Base-by-base conservation (phyloP, 2,888 invertebrate species). In the Heliconius erato region DNA sequence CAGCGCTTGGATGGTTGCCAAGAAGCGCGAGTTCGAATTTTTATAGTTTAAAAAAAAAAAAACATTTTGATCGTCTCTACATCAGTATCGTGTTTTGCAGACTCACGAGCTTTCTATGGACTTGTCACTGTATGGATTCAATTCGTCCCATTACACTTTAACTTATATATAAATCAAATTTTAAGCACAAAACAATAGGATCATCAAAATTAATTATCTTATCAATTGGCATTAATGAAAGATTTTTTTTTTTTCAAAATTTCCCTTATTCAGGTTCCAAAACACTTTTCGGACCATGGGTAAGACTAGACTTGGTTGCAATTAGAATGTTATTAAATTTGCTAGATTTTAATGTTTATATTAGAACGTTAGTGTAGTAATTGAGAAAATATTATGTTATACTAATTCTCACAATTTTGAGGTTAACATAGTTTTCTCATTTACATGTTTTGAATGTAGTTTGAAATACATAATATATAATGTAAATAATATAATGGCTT, bases 231-330 rank as follows among this genome's bases (percentile, higher is more conserved):
- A 71, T 80, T 79, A 81, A 82, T 65, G 49, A 79, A 79, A 69
- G 16, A 72, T 7, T 26, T 82, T 28, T 19, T 28, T 19, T 74
- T 54, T 83, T 84, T 83, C 81, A 12, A 81, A 86, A 87, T 87
- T 88, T 84, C 69, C 79, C 86, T 88, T 85, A 87, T 86, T 88
- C 87, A 88, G 87, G 88, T 88, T 88, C 83, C 84, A 80, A 79
- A 83, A 79, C 85, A 80, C 84, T 84, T 84, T 82, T 83, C 79
- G 88, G 86, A 86, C 77, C 59, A 28, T 86, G 79, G 89, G 90
- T 90, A 87, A 89, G 89, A 85, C 12, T 84, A 81, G 79, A 84
- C 83, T 84, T 83, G 81, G 69, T 76, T 79, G 76, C 76, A 76
- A 67, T 77, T 67, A 77, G 63, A 81, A 68, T 79, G 32, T 79